Evolutionary conservation across 2,113 vertebrate species (phyloP).

Genomic region (Lathamus discolor): DNA sequence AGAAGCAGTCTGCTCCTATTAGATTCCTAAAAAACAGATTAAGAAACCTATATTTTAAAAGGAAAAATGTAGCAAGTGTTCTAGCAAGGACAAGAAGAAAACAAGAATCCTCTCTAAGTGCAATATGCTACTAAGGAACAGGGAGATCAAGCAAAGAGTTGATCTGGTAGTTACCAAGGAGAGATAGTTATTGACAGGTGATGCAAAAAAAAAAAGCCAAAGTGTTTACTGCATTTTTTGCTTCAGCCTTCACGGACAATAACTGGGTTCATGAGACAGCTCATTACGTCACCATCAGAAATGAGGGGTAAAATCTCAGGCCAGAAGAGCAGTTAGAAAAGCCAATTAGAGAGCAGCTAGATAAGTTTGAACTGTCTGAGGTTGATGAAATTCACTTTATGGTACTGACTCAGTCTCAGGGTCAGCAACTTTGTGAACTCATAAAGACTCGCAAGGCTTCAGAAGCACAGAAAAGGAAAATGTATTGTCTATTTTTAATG

Average conservation of each 20-base stretch:
- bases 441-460: conserved; percentile 1
- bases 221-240: conserved; percentile 6
- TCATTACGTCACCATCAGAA: neutral
- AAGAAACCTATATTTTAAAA: neutral
- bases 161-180: conserved; percentile 4
- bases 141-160: neutral
- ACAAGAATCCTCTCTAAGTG: neutral
- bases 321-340: conserved; percentile 16
- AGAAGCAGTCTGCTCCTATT: neutral
- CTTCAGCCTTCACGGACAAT: conserved; percentile 1
- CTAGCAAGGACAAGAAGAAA: neutral
- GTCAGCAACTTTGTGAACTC: conserved; percentile 58
- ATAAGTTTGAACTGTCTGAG: conserved; percentile 31
- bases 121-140: neutral
- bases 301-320: neutral
- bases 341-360: conserved; percentile 39
- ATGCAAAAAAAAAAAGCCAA: neutral
- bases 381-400: conserved; percentile 32
- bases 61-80: neutral
- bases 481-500: conserved; percentile 51
- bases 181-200: neutral
- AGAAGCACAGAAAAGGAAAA: neutral
- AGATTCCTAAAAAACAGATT: neutral
- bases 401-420: conserved; percentile 14
- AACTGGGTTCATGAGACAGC: neutral